These are phyloP conservation scores for Poecilia gillii DNA, from an alignment of 2,797 vertebrate genomes.

Conservation along the genomic window DNA sequence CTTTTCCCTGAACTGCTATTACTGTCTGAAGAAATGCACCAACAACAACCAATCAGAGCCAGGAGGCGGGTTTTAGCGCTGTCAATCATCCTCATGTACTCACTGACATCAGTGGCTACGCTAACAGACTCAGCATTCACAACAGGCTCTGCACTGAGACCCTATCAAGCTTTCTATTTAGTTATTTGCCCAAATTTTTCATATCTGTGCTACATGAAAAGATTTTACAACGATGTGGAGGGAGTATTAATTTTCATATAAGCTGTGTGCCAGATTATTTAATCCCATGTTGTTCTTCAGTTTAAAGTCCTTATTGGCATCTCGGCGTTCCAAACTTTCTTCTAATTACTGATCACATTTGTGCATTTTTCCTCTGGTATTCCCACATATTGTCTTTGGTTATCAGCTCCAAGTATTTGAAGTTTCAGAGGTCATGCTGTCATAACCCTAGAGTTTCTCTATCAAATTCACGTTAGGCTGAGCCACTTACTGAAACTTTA, in stretches of 20 bases:
- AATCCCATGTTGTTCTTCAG: not conserved
- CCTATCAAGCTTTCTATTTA: no score
- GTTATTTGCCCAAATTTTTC: not conserved
- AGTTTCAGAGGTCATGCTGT: not conserved
- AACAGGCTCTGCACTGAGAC: no score
- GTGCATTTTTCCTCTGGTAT: not conserved
- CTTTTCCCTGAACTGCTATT: no score
- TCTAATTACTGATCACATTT: not conserved
- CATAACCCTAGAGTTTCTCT: not conserved
- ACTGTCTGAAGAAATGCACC: no score
- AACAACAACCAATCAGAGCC: no score
- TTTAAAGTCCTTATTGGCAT: not conserved
- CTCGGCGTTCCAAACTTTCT: not conserved
- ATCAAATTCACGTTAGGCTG: not conserved
- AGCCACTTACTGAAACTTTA: not conserved
- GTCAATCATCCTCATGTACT: no score
- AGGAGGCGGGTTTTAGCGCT: no score
- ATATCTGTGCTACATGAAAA: not conserved
- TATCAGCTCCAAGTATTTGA: not conserved
- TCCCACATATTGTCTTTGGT: not conserved
- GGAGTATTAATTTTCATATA: not conserved
- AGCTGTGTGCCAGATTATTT: not conserved
- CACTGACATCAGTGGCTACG: no score
- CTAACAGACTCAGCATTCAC: no score
- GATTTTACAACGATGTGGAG: not conserved